A percentile compares a stretch with the other conserved stretches of the same genome.
phyloP scores from a whole-genome alignment of 2,888 invertebrate species.

The Lysandra bellargus region DNA sequence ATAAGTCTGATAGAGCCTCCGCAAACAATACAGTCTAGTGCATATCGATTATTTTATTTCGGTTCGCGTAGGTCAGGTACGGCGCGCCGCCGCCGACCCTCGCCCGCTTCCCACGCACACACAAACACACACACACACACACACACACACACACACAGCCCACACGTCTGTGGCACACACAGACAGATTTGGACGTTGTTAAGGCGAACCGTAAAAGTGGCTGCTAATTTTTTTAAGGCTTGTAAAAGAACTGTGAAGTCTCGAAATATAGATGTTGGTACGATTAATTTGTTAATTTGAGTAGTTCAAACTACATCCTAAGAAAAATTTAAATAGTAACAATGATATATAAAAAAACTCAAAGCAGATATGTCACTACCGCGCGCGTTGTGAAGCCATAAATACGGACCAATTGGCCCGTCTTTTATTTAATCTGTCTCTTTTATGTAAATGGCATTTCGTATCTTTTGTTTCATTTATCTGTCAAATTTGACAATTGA shows the following conservation, averaged over 20 bases:
- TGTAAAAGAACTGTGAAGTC: background rate
- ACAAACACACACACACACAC: background rate
- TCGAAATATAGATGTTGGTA: background rate
- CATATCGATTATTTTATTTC: constrained; percentile 41
- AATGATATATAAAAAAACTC: too few species aligned
- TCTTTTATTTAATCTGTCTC: too few species aligned
- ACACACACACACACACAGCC: background rate
- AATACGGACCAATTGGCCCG: too few species aligned
- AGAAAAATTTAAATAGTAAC: too few species aligned
- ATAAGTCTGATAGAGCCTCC: constrained; percentile 22
- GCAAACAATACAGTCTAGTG: constrained; percentile 34
- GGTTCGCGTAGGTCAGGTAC: constrained; percentile 42
- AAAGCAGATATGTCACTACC: too few species aligned
- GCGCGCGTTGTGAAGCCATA: too few species aligned
- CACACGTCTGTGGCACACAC: constrained; percentile 1
- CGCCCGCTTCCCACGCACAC: constrained; percentile 20
- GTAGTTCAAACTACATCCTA: too few species aligned
- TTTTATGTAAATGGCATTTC: too few species aligned
- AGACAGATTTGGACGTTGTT: background rate
- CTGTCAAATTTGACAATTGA: too few species aligned
- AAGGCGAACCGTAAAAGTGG: background rate
- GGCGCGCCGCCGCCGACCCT: constrained; percentile 17
- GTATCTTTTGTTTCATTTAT: too few species aligned
- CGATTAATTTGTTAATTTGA: background rate
- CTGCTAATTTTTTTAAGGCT: background rate